Percentiles rank a stretch among this genome's conserved stretches.
These are phyloP conservation scores for Neodontobutis hainanensis DNA, from an alignment of 2,113 vertebrate genomes.

Conservation along the genomic window DNA sequence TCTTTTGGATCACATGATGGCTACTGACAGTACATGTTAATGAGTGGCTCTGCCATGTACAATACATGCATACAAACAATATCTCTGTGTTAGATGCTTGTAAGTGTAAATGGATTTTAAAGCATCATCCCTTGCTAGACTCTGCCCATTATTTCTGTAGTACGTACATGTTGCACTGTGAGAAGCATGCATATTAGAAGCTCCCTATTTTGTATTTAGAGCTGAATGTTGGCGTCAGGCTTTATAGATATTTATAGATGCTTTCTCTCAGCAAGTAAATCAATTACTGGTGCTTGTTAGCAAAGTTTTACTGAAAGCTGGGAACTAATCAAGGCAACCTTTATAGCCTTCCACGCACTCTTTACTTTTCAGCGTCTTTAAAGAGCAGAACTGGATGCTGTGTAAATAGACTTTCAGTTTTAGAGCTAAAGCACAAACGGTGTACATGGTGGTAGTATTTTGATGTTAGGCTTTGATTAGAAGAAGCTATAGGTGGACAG, in stretches of 20 bases:
- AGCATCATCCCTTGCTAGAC: no score
- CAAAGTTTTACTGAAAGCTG: neutral
- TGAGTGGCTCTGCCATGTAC: neutral
- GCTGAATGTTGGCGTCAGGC: neutral
- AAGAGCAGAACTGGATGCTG: neutral
- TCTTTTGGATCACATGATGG: neutral
- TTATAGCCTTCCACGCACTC: neutral
- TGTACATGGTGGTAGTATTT: no score
- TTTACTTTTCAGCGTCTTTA: neutral
- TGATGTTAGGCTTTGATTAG: neutral
- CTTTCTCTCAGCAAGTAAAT: conserved; percentile 4
- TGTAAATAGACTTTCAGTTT: no score
- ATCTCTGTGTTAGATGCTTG: neutral
- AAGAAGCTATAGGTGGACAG: no score
- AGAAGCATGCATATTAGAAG: no score
- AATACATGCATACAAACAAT: neutral
- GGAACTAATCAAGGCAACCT: neutral
- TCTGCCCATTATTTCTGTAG: neutral
- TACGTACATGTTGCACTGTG: neutral
- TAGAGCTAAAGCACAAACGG: no score
- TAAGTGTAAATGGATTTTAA: neutral
- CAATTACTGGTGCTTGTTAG: conserved; percentile 16
- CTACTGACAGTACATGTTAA: neutral
- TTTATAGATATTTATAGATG: neutral
- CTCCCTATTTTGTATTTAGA: neutral